These are phyloP conservation scores for Equus przewalskii DNA, from an alignment of 2,113 vertebrate species.

Conservation along the genomic window DNA sequence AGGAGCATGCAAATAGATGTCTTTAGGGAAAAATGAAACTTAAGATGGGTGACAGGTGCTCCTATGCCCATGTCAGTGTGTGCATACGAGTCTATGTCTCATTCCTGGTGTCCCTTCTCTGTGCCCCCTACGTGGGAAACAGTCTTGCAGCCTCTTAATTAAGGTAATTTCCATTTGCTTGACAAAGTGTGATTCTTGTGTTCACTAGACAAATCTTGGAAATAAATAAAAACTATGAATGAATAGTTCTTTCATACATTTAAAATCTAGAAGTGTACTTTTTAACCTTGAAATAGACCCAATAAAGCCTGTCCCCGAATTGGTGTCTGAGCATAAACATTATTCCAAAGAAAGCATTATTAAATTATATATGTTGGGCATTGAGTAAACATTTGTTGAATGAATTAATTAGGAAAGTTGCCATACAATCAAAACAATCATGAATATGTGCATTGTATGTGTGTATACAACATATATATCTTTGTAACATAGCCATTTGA, in stretches of 20 bases:
- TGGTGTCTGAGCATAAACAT: neutral
- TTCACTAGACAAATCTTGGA: neutral
- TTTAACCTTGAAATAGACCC: neutral
- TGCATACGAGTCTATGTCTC: neutral
- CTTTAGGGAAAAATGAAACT: constrained; percentile 49
- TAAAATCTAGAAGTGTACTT: neutral
- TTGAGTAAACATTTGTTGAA: neutral
- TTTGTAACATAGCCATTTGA: neutral
- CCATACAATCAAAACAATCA: neutral
- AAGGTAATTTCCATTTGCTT: constrained; percentile 48
- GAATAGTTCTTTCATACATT: neutral
- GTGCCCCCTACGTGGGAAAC: neutral
- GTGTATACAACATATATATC: neutral
- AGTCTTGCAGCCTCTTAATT: neutral
- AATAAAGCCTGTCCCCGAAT: neutral
- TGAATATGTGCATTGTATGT: neutral
- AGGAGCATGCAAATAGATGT: constrained; percentile 64
- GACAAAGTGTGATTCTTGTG: neutral
- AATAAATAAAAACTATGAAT: neutral
- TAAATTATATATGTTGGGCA: neutral
- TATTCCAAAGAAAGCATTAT: neutral
- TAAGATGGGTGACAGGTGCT: constrained; percentile 22
- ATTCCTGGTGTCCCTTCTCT: neutral
- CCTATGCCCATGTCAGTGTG: neutral
- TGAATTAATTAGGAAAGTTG: neutral